These are phyloP conservation scores for Anthonomus grandis DNA, from an alignment of 1,140 invertebrate species.

Conservation along the genomic window DNA sequence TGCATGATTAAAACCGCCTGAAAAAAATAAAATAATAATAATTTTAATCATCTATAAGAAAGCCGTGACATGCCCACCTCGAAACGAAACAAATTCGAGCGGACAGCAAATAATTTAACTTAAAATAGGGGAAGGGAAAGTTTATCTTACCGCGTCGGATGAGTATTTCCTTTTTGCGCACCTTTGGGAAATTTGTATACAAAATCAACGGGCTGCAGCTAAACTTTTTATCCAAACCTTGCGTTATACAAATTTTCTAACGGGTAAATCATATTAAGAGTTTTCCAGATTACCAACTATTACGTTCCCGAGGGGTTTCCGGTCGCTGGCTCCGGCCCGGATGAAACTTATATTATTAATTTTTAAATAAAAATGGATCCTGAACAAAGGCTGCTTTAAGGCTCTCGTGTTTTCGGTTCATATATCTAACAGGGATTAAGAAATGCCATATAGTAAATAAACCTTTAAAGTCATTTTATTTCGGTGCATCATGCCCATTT, in stretches of 20 bases:
- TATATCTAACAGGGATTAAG: too few relatives aligned
- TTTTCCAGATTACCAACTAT: slow-evolving; percentile 5
- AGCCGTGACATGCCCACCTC: too few relatives aligned
- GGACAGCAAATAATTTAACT: slow-evolving; percentile 10
- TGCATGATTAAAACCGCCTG: too few relatives aligned
- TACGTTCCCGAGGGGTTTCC: background rate
- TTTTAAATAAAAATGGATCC: slow-evolving; percentile 2
- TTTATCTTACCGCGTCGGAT: slow-evolving; percentile 4
- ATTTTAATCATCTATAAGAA: too few relatives aligned
- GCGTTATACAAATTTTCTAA: slow-evolving; percentile 10
- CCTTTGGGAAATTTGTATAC: slow-evolving; percentile 14
- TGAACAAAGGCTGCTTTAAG: background rate
- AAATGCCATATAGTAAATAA: too few relatives aligned
- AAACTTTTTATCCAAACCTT: slow-evolving; percentile 12
- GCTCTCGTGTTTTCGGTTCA: too few relatives aligned
- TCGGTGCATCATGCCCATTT: too few relatives aligned
- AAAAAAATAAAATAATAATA: too few relatives aligned
- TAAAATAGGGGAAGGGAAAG: slow-evolving; percentile 6
- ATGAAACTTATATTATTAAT: slow-evolving; percentile 5
- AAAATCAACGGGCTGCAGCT: slow-evolving; percentile 7
- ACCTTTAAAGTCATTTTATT: too few relatives aligned
- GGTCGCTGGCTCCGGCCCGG: background rate
- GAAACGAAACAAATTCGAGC: too few relatives aligned
- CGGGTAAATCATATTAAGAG: slow-evolving; percentile 10
- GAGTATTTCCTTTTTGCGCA: slow-evolving; percentile 10